A percentile compares a stretch with the other conserved stretches of the same genome.
phyloP scores from a whole-genome alignment of 2,113 vertebrate species.

The Peromyscus californicus region DNA sequence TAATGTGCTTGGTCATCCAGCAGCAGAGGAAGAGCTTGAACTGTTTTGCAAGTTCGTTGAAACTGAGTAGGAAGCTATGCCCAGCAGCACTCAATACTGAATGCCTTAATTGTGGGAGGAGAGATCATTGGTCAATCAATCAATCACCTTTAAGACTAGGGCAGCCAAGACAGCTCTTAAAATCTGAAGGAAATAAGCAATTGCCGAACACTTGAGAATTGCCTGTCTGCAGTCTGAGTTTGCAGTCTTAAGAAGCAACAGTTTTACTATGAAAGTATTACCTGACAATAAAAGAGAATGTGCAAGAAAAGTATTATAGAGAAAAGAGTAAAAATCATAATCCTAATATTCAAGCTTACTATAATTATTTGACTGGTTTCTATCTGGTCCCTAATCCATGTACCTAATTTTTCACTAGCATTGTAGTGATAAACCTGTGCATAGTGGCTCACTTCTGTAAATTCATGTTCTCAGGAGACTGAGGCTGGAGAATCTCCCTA shows the following conservation, averaged over 20 bases:
- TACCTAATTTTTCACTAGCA: background rate
- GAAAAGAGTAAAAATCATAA: background rate
- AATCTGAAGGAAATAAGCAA: background rate
- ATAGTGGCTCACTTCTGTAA: background rate
- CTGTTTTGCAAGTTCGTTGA: background rate
- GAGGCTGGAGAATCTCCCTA: background rate
- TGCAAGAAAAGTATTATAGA: background rate
- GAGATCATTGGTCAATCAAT: background rate
- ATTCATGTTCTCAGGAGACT: background rate
- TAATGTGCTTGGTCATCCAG: background rate
- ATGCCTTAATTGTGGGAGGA: background rate
- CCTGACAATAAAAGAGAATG: background rate
- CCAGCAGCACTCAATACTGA: background rate
- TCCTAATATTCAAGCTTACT: slow-evolving; percentile 15
- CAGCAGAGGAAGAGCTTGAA: background rate
- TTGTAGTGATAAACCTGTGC: background rate
- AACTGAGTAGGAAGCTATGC: background rate
- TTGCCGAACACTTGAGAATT: background rate
- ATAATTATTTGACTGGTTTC: background rate
- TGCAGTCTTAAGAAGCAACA: background rate
- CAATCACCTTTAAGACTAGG: background rate
- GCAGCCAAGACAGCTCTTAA: background rate
- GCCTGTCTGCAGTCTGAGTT: background rate
- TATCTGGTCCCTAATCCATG: background rate
- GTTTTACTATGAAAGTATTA: background rate